Evolutionary conservation across 2,797 vertebrate species (phyloP).

Genomic region (Myripristis murdjan): DNA sequence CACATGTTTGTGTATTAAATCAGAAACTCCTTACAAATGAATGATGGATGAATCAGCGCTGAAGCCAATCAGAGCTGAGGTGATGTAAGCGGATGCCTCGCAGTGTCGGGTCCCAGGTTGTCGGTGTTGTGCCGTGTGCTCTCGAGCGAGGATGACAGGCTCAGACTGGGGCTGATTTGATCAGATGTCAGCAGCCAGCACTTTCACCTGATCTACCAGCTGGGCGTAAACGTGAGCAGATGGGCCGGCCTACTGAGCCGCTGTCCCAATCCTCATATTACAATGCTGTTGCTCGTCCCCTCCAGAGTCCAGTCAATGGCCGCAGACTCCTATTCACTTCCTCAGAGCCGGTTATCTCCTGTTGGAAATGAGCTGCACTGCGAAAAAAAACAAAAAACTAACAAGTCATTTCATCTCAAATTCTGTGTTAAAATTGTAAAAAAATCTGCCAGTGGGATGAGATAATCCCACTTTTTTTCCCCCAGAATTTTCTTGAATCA

Average conservation of each 20-base stretch:
- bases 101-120: constrained; percentile 47
- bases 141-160: constrained; percentile 73
- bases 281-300: constrained; percentile 69
- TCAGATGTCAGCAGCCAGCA: constrained; percentile 81
- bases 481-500: too few relatives aligned
- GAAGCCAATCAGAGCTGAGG: constrained; percentile 50
- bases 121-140: constrained; percentile 68
- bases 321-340: constrained; percentile 45
- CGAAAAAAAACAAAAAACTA: too few relatives aligned
- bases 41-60: too few relatives aligned
- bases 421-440: too few relatives aligned
- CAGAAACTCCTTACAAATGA: too few relatives aligned
- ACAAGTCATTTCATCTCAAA: too few relatives aligned
- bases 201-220: constrained; percentile 86
- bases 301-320: constrained; percentile 54
- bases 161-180: constrained; percentile 78
- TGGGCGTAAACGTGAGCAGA: constrained; percentile 86
- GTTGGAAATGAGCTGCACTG: constrained; percentile 69
- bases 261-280: constrained; percentile 84
- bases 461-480: too few relatives aligned
- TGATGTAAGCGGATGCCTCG: constrained; percentile 34
- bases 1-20: too few relatives aligned
- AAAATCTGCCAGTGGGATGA: too few relatives aligned
- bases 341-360: constrained; percentile 61
- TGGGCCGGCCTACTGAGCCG: constrained; percentile 77